phyloP scores from a whole-genome alignment of 1,140 invertebrate species.

The Papilio polytes region DNA sequence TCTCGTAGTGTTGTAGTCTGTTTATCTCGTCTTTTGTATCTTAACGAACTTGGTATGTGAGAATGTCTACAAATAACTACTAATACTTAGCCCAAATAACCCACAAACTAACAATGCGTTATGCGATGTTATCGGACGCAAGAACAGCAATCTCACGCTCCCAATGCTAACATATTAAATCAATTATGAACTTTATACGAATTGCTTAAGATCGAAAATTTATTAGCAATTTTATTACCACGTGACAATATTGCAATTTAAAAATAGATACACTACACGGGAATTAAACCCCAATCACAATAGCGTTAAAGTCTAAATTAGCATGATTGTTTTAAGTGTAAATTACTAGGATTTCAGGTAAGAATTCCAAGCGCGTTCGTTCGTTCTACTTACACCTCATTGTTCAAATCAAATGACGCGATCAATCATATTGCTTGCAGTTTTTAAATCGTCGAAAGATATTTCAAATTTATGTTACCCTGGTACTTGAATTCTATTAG shows the following conservation, averaged over 20 bases:
- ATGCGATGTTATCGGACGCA: constrained; percentile 43
- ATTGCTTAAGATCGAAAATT: constrained; percentile 18
- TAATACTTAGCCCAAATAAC: constrained; percentile 40
- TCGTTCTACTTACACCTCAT: constrained; percentile 31
- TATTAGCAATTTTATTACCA: background rate
- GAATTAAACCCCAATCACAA: background rate
- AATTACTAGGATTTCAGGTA: background rate
- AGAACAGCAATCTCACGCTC: constrained; percentile 41
- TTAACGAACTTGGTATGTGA: constrained; percentile 3
- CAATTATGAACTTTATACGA: constrained; percentile 15
- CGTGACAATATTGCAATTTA: constrained; percentile 34
- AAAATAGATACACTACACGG: background rate
- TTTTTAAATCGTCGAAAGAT: background rate
- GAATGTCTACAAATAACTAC: constrained; percentile 24
- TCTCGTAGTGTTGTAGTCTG: background rate
- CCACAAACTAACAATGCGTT: constrained; percentile 38
- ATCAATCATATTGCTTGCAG: constrained; percentile 32
- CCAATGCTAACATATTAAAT: background rate
- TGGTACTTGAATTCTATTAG: constrained; percentile 4
- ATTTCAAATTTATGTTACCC: constrained; percentile 16
- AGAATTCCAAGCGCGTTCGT: constrained; percentile 14
- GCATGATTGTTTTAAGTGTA: background rate
- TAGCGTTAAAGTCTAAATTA: background rate
- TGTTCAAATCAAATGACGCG: constrained; percentile 29
- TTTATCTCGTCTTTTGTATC: background rate